A percentile compares a stretch with the other conserved stretches of the same genome.
Conservation (phyloP, 2,797 vertebrate genomes). For the Holocentrus rufus region DNA sequence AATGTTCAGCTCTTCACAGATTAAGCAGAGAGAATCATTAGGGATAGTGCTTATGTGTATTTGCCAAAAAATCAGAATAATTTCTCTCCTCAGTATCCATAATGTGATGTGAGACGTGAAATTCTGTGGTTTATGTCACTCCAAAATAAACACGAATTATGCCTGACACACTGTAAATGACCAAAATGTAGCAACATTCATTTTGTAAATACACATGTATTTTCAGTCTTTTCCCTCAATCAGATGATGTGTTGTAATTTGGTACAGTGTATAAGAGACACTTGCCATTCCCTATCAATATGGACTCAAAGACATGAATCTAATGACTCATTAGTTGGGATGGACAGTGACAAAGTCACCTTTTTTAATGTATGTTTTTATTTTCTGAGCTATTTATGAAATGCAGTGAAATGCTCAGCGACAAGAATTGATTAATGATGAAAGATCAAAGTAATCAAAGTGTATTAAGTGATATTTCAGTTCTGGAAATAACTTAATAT, state of each 20-base stretch:
- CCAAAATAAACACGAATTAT: constrained; percentile 68
- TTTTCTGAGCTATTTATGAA: constrained; percentile 48
- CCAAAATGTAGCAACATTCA: constrained; percentile 66
- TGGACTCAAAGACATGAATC: constrained; percentile 8
- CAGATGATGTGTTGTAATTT: constrained; percentile 54
- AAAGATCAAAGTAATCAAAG: constrained; percentile 51
- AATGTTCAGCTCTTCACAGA: constrained; percentile 78
- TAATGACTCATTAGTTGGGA: constrained; percentile 56
- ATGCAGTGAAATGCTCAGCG: constrained; percentile 22
- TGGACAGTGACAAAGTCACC: constrained; percentile 27
- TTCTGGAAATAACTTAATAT: constrained; percentile 40
- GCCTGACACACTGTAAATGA: constrained; percentile 64
- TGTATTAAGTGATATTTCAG: constrained; percentile 35
- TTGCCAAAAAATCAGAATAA: constrained; percentile 79
- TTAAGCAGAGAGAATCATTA: constrained; percentile 83
- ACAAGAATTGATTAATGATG: constrained; percentile 29
- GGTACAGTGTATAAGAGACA: constrained; percentile 31
- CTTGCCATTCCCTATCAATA: neutral
- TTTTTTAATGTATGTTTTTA: constrained; percentile 24
- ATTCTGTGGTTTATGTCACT: constrained; percentile 67
- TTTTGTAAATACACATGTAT: constrained; percentile 60
- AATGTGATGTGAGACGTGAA: constrained; percentile 69
- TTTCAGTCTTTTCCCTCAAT: constrained; percentile 28
- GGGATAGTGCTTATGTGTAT: constrained; percentile 75
- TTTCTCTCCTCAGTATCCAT: constrained; percentile 64